phyloP scores from a whole-genome alignment of 92 coral and sea anemone species.

The Plumapathes pennacea region DNA sequence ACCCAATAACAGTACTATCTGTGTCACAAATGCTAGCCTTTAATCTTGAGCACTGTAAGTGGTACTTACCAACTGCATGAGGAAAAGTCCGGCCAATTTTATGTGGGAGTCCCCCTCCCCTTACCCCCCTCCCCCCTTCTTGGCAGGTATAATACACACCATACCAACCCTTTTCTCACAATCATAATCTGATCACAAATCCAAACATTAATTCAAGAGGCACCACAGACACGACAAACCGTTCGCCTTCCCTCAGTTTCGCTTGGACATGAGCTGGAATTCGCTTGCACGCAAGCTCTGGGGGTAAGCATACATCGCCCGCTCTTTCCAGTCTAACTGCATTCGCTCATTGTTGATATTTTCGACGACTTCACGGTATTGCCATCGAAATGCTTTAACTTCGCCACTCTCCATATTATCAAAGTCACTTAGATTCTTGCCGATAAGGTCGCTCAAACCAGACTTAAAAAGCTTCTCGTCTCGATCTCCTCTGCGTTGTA shows the following conservation, averaged over 20 bases:
- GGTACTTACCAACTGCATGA: too few species aligned
- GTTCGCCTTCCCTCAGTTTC: slow-evolving; percentile 70
- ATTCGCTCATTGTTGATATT: slow-evolving; percentile 69
- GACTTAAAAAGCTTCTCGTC: slow-evolving; percentile 85
- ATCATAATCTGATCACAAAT: too few species aligned
- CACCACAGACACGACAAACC: slow-evolving; percentile 74
- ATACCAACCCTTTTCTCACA: too few species aligned
- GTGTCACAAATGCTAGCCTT: too few species aligned
- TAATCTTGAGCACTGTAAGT: too few species aligned
- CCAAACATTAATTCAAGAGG: too few species aligned
- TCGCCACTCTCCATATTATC: slow-evolving; percentile 79
- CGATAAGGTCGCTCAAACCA: slow-evolving; percentile 75
- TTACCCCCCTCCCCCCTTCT: too few species aligned
- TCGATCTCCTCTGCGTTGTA: slow-evolving; percentile 81
- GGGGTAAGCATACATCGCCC: slow-evolving; percentile 94
- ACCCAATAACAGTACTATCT: too few species aligned
- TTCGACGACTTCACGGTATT: slow-evolving; percentile 68
- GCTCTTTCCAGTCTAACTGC: slow-evolving; percentile 71
- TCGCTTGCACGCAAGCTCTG: slow-evolving; percentile 55
- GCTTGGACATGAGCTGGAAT: slow-evolving; percentile 60
- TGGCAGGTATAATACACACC: too few species aligned
- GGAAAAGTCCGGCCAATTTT: too few species aligned
- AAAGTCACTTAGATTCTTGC: slow-evolving; percentile 82
- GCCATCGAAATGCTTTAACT: slow-evolving; percentile 79
- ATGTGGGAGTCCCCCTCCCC: too few species aligned